Base-by-base conservation (phyloP, 2,888 invertebrate genomes). In the Cordylochernes scorpioides region DNA sequence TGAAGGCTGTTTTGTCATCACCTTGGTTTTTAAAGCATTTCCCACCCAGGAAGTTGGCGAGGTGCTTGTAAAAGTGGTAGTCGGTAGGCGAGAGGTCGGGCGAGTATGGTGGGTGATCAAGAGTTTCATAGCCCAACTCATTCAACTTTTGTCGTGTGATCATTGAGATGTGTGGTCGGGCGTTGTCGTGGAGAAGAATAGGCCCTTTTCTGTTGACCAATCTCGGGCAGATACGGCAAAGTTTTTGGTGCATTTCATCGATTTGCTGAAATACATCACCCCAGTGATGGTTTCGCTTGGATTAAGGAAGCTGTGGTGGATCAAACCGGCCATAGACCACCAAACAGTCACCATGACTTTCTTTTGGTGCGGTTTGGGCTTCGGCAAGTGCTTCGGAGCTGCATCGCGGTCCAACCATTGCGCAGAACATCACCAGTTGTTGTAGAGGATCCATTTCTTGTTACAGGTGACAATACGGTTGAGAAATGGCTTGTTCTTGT, bases 401-500 rank as follows among this genome's bases (percentile, higher is more conserved):
- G 17, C 27, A 27, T 27, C 13, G 17, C 15, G 7, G 2, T 27
- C 27, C 5, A 27, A 10, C 27, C 27, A 27, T 6, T 27, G 27
- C 18, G 4, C 15, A 15, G 8, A 25, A 12, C 25, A 3, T 16
- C 8, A 12, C 3, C 13, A n/a, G 4, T 25, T 25, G 6, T 25
- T 2, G 12, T 17, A 14, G 8, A 9, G 15, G 10, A 27, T 16
- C 27, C 15, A 27, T 4, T 27, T 27, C 12, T 27, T 17, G 27
- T 27, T 19, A 17, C 25, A 25, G 17, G 16, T 27, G 12, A 27
- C 27, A 27, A 27, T 16, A 9, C 17, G 17, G 18, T 27, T 12
- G 12, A 27, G 27, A 27, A 17, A 27, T 7, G 17, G 27, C 8
- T 27, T 13, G 13, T 27, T 27, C 18, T 6, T 25, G 25, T 25